A percentile compares a stretch with the other conserved stretches of the same genome.
Evolutionary conservation across 2,888 invertebrate genomes (phyloP).

Genomic region (Corythucha ciliata): DNA sequence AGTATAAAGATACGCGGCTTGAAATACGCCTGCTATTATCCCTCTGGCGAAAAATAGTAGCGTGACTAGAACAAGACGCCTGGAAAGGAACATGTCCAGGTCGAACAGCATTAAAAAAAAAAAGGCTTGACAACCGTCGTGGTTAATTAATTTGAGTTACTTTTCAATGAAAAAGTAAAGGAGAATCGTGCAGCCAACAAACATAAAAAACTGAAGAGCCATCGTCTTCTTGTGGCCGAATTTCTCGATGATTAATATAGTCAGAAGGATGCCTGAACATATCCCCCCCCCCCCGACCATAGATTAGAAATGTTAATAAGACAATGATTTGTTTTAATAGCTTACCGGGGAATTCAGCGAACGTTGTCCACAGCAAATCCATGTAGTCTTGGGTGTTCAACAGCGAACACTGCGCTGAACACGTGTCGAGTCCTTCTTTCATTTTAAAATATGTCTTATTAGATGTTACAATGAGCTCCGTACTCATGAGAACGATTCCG

Average conservation of each 20-base stretch:
- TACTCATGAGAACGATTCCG: conserved; percentile 88
- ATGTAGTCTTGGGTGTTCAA: conserved; percentile 80
- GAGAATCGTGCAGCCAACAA: conserved; percentile 63
- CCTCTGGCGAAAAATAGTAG: conserved; percentile 81
- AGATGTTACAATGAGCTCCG: conserved; percentile 70
- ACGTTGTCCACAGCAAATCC: conserved; percentile 85
- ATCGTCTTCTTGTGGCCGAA: conserved; percentile 86
- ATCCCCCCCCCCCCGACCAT: conserved; percentile 1
- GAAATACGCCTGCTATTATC: conserved; percentile 87
- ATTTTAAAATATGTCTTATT: conserved; percentile 25
- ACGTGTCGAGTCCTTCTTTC: conserved; percentile 44
- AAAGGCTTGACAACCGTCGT: background rate
- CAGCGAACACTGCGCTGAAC: conserved; percentile 58
- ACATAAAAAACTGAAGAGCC: conserved; percentile 83
- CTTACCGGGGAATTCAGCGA: conserved; percentile 91
- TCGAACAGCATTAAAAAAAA: background rate
- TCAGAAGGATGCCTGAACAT: conserved; percentile 68
- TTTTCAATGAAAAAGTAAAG: conserved; percentile 63
- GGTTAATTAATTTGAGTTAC: conserved; percentile 49
- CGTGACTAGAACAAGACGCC: conserved; percentile 65
- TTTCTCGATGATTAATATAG: conserved; percentile 79
- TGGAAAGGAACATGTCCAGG: conserved; percentile 42
- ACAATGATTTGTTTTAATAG: no score
- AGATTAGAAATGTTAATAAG: background rate
- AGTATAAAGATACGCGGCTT: conserved; percentile 92